phyloP scores from a whole-genome alignment of 2,797 vertebrate genomes.

The Galago senegalensis region DNA sequence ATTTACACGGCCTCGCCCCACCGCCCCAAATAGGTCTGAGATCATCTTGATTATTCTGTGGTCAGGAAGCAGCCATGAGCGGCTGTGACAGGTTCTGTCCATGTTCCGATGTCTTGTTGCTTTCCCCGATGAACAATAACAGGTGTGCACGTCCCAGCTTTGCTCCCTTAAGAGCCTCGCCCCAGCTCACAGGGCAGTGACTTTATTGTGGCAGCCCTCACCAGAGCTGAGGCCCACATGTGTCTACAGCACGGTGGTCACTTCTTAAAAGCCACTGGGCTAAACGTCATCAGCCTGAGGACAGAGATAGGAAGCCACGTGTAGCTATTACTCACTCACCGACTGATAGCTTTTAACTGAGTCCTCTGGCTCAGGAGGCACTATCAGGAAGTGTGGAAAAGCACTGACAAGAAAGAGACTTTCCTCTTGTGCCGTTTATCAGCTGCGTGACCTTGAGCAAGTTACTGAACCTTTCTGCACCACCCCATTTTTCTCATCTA shows the following conservation, averaged over 20 bases:
- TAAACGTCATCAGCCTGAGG: not conserved
- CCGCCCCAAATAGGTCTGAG: rapidly evolving
- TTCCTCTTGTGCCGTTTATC: not conserved
- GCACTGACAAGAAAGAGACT: not conserved
- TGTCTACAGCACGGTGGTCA: not conserved
- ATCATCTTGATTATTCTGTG: not conserved
- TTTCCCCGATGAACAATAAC: not conserved
- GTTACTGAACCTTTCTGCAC: not conserved
- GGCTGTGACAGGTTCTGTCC: not conserved
- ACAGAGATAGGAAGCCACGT: not conserved
- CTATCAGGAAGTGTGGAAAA: not conserved
- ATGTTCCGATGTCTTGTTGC: not conserved
- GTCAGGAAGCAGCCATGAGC: not conserved
- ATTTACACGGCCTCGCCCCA: too few relatives aligned
- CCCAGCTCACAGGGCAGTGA: not conserved
- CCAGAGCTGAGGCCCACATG: not conserved
- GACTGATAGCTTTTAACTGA: not conserved
- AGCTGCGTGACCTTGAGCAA: not conserved
- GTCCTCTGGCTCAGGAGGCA: not conserved
- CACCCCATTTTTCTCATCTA: not conserved
- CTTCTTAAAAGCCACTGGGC: slow-evolving; percentile 27
- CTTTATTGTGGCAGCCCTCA: not conserved
- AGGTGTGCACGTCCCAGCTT: rapidly evolving
- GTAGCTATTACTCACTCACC: not conserved
- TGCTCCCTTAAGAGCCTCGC: not conserved